Evolutionary conservation across 2,797 vertebrate genomes (phyloP).

Genomic region (Anguilla anguilla): DNA sequence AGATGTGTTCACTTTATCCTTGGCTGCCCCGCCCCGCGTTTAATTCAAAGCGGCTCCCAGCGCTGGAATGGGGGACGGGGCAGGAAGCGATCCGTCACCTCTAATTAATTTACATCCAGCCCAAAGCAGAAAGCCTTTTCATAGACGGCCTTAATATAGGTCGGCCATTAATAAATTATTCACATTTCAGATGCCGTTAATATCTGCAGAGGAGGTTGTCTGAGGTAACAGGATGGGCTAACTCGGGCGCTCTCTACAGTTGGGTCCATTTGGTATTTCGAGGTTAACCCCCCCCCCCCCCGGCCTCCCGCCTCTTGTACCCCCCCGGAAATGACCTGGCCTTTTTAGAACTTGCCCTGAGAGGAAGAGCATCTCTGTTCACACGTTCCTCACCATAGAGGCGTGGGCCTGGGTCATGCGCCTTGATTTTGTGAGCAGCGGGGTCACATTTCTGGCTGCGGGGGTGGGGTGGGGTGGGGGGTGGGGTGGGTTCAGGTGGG

Average conservation of each 20-base stretch:
- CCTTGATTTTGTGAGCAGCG: not conserved
- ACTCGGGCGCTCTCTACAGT: not conserved
- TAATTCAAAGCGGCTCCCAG: not conserved
- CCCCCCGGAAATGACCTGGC: not conserved
- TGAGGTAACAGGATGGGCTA: slow-evolving; percentile 15
- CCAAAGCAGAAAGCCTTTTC: not conserved
- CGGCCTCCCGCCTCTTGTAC: too few relatives aligned
- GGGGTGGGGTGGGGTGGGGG: too few relatives aligned
- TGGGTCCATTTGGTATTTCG: not conserved
- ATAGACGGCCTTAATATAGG: slow-evolving; percentile 30
- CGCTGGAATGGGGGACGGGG: not conserved
- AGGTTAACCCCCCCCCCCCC: not conserved
- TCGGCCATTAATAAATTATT: slow-evolving; percentile 38
- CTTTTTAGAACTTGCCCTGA: not conserved
- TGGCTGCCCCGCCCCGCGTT: not conserved
- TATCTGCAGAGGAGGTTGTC: not conserved
- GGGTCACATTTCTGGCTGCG: not conserved
- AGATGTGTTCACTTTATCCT: not conserved
- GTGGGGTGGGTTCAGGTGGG: too few relatives aligned
- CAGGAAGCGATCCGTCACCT: not conserved
- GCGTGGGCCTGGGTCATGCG: not conserved
- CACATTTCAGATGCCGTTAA: slow-evolving; percentile 11
- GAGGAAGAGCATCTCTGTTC: not conserved
- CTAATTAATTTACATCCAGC: slow-evolving; percentile 15
- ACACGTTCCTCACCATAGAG: not conserved